Conservation (phyloP, 2,797 vertebrate species). For the Prunella strophiata region DNA sequence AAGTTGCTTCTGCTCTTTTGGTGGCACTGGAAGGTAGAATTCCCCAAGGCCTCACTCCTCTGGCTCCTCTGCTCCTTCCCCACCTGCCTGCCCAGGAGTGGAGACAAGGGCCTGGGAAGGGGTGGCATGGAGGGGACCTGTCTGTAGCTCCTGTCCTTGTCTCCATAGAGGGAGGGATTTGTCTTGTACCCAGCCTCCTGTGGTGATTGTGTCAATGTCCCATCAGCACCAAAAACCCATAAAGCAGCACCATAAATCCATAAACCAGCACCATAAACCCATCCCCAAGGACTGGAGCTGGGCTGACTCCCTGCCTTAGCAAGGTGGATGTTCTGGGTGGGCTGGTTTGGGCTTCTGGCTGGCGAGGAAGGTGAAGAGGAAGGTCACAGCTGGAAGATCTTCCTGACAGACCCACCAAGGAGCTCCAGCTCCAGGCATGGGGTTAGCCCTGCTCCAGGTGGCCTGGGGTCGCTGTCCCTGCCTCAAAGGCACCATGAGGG, state of each 20-base stretch:
- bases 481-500: not conserved
- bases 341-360: not conserved
- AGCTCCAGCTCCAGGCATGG: not conserved
- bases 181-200: not conserved
- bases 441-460: not conserved
- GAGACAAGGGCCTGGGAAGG: not conserved
- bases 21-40: not conserved
- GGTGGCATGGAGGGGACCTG: not conserved
- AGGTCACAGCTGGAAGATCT: not conserved
- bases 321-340: not conserved
- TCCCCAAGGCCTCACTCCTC: not conserved
- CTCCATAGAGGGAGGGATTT: not conserved
- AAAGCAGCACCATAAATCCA: not conserved
- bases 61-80: not conserved
- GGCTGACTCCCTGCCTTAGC: not conserved
- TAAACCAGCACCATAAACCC: not conserved
- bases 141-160: not conserved
- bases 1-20: not conserved
- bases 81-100: not conserved
- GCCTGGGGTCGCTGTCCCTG: not conserved
- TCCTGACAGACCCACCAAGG: not conserved
- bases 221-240: slow-evolving; percentile 15
- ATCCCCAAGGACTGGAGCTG: not conserved
- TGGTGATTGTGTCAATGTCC: not conserved
- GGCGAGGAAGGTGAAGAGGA: not conserved